Evolutionary conservation across 2,113 vertebrate species (phyloP), one percentile per base, ranked within the genome.

Genomic region (Rafetus swinhoei): DNA sequence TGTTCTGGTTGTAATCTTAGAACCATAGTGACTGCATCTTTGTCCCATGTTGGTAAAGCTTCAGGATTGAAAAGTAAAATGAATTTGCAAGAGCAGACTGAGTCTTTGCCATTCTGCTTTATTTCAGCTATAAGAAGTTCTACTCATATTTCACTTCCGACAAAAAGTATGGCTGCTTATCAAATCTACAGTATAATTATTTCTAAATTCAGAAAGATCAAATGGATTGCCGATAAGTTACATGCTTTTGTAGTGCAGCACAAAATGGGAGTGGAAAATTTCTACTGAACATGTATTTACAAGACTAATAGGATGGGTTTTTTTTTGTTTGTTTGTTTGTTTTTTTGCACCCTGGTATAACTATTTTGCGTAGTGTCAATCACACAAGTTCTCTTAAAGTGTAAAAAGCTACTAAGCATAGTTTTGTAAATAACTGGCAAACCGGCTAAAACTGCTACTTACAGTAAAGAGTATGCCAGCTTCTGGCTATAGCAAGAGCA

Each of bases 1-100:
- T 99, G 99, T 92, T 99, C 99, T 0, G 99, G 99, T 99, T 99
- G 98, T 99, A 99, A 87, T 99, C 99, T 93, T 99, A 99, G 97
- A 99, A 99, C 98, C 99, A 99, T 90, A 99, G 98, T 0, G 99
- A 99, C 93, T 99, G 99, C 95, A 99, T 99, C 97, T 99, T 99
- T 99, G 97, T 99, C 99, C 99, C 99, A 99, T 0, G 99, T 99
- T 7, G 99, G 99, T 87, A 99, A 98, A 16, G 99, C 99, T 97
- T 99, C 99, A 35, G 99, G 99, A 16, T 99, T 99, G 99, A 95
- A 35, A 60, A 62, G 52, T 77, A 19, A 76, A 76, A 80, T 65
- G 16, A 93, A 74, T 5, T 14, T 2, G 65, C 2, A 80, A 76
- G 77, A 92, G 15, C 62, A 65, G 57, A 84, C 32, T 45, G 76